Evolutionary conservation across 1,140 invertebrate species (phyloP).

Genomic region (Anoplophora glabripennis): DNA sequence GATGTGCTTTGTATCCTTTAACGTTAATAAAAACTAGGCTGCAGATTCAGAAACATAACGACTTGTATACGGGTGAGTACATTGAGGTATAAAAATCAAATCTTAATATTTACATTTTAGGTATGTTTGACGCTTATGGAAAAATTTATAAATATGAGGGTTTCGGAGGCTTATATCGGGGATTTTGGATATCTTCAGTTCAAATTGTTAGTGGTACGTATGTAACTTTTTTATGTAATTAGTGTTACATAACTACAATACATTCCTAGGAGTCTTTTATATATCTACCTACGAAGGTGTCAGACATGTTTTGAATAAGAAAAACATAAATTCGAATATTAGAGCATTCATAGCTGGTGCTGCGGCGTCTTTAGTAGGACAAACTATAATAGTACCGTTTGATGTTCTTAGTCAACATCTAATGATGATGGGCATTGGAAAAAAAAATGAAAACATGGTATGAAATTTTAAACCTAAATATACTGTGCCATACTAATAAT

Average conservation of each 20-base stretch:
- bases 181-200: constrained; percentile 90
- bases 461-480: neutral
- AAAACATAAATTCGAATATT: constrained; percentile 60
- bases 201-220: constrained; percentile 58
- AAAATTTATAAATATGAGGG: constrained; percentile 92
- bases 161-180: constrained; percentile 81
- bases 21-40: constrained; percentile 96
- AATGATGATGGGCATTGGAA: constrained; percentile 78
- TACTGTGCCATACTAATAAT: neutral
- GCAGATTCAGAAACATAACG: constrained; percentile 82
- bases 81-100: neutral
- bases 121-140: constrained; percentile 85
- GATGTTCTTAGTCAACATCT: constrained; percentile 95
- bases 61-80: constrained; percentile 73
- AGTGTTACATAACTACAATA: neutral
- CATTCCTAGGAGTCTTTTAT: constrained; percentile 80
- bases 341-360: constrained; percentile 80
- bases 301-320: constrained; percentile 70
- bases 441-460: constrained; percentile 27
- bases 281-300: constrained; percentile 95
- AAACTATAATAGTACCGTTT: constrained; percentile 95
- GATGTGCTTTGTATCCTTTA: constrained; percentile 90
- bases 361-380: constrained; percentile 86
- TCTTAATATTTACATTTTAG: constrained; percentile 45
- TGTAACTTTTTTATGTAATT: neutral